Conservation (phyloP, 2,888 invertebrate species). For the Balanococcus diminutus region DNA sequence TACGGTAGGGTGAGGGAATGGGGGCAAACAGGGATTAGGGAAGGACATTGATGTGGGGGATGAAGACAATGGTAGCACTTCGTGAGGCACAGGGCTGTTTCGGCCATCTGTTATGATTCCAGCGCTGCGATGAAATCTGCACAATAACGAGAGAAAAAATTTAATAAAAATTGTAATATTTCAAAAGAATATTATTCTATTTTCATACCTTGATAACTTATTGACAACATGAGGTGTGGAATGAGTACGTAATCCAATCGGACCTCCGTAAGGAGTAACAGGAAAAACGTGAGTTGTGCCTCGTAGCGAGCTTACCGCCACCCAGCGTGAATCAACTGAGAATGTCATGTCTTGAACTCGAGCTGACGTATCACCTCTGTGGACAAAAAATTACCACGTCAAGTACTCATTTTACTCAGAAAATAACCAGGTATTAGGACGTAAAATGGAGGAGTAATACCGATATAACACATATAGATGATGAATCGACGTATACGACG, state of each 20-base stretch:
- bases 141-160: neutral
- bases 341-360: conserved; percentile 82
- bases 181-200: neutral
- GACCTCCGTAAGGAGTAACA: conserved; percentile 93
- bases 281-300: conserved; percentile 99
- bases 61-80: conserved; percentile 59
- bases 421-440: neutral
- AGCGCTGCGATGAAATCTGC: conserved; percentile 91
- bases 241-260: conserved; percentile 90
- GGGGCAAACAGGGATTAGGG: conserved; percentile 59
- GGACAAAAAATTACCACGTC: conserved; percentile 1
- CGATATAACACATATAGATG: conserved; percentile 90
- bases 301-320: conserved; percentile 90
- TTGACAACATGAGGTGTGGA: conserved; percentile 93
- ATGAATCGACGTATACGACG: conserved; percentile 86
- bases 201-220: conserved; percentile 70
- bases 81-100: conserved; percentile 56
- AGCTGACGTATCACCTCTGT: conserved; percentile 91
- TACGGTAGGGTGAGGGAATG: conserved; percentile 56
- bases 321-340: conserved; percentile 93
- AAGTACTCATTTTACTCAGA: neutral
- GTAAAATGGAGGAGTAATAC: conserved; percentile 49
- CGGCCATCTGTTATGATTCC: conserved; percentile 75
- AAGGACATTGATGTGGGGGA: conserved; percentile 75
- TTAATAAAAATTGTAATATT: neutral